Evolutionary conservation across 2,113 vertebrate species (phyloP), one percentile per base, ranked within the genome.

Genomic region (Riparia riparia): DNA sequence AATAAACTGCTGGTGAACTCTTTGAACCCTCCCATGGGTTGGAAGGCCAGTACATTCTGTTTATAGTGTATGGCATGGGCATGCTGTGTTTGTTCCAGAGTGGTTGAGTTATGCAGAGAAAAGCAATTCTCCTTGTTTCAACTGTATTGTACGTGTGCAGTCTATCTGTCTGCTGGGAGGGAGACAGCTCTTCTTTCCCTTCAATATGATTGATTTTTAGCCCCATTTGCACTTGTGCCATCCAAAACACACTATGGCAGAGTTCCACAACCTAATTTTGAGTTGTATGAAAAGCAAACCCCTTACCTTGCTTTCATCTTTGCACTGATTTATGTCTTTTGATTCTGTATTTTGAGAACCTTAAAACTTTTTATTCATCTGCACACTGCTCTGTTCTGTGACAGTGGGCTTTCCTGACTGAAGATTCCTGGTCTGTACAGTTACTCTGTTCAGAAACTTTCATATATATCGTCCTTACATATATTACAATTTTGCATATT

Each of bases 61-160:
- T 81, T 19, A 2, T 6, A 25, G 45, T 47, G 29, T 18, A 16
- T 4, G 6, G 39, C 11, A 15, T n/a, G 42, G 42, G 24, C 14
- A 32, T 0, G 0, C 17, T 7, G 6, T 39, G 57, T 39, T 64
- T 6, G 21, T 37, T 79, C 53, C 26, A 21, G 45, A 45, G 42
- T 0, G 4, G 7, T 2, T 63, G 42, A 53, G 44, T 24, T 34
- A 20, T 4, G 31, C 21, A 49, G 39, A 81, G 53, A 60, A 54
- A 58, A 83, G 15, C 12, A 28, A 31, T 54, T 89, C 2, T 3
- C 34, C 29, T 57, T 78, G 44, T 26, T 88, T 81, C 41, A 39
- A 17, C 47, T 1, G 0, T 24, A 24, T 8, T 3, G 6, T 57
- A 11, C 31, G 26, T 58, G 64, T 28, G 2, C 32, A 42, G 22